These are phyloP conservation scores for Aphidoletes aphidimyza DNA, from an alignment of 2,888 invertebrate species.

Conservation along the genomic window DNA sequence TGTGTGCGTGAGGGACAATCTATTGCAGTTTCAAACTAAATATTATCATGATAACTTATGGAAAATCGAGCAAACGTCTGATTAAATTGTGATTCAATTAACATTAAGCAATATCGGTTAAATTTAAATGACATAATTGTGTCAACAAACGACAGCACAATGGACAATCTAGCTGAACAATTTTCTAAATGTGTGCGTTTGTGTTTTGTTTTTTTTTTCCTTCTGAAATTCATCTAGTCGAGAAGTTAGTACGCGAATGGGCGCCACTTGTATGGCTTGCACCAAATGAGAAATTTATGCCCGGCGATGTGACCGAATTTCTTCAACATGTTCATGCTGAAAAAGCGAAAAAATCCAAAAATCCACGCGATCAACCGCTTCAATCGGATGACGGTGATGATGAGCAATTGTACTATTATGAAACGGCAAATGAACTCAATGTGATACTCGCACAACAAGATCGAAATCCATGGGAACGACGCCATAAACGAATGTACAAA, in stretches of 20 bases:
- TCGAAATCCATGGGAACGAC: conserved; percentile 53
- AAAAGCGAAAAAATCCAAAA: conserved; percentile 58
- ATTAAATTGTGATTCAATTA: no score
- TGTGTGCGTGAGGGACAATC: no score
- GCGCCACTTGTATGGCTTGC: conserved; percentile 76
- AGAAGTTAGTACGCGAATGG: conserved; percentile 70
- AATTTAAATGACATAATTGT: no score
- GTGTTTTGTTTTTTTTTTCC: background rate
- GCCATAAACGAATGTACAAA: conserved; percentile 55
- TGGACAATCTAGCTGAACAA: no score
- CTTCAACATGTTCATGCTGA: conserved; percentile 69
- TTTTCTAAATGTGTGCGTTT: background rate
- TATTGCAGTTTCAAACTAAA: no score
- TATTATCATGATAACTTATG: no score
- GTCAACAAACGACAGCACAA: no score
- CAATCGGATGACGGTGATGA: conserved; percentile 45
- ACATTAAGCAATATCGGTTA: no score
- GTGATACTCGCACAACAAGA: background rate
- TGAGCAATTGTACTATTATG: conserved; percentile 53
- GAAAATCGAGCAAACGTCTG: no score
- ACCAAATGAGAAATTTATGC: conserved; percentile 73
- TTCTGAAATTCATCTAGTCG: conserved; percentile 61
- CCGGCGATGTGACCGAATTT: conserved; percentile 72
- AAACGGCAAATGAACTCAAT: conserved; percentile 49
- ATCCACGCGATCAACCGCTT: background rate